Evolutionary conservation across 2,888 invertebrate genomes (phyloP).

Genomic region (Drosophila pegasa): DNA sequence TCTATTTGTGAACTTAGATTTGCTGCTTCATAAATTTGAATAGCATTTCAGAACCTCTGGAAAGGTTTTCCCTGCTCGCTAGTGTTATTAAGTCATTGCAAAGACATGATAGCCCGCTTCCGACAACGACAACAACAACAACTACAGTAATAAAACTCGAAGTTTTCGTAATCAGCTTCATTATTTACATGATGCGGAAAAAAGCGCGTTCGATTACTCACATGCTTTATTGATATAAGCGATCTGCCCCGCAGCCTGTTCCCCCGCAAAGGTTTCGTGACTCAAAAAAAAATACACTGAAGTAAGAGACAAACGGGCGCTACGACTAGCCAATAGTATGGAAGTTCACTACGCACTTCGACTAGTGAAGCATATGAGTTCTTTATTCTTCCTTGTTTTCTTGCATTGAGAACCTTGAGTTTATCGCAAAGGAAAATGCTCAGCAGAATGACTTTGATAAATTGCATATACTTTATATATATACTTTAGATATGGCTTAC

Average conservation of each 20-base stretch:
- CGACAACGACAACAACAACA: slow-evolving; percentile 13
- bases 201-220: slow-evolving; percentile 37
- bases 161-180: slow-evolving; percentile 25
- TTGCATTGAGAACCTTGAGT: slow-evolving; percentile 26
- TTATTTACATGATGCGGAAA: slow-evolving; percentile 41
- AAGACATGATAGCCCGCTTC: slow-evolving; percentile 35
- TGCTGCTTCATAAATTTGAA: background rate
- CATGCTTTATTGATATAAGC: slow-evolving; percentile 3
- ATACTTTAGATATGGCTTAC: slow-evolving; percentile 43
- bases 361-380: background rate
- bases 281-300: slow-evolving; percentile 10
- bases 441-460: slow-evolving; percentile 58
- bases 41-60: background rate
- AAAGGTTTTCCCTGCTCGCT: slow-evolving; percentile 9
- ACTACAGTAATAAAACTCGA: background rate
- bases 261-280: background rate
- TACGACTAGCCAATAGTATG: background rate
- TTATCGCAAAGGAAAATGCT: slow-evolving; percentile 43
- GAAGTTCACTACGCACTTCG: background rate
- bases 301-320: slow-evolving; percentile 23
- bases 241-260: background rate
- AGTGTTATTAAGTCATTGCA: slow-evolving; percentile 42
- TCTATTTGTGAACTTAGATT: too few species aligned
- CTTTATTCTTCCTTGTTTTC: background rate
- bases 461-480: slow-evolving; percentile 18